Percentiles rank a stretch among this genome's conserved stretches.
Conservation (phyloP, 2,113 vertebrate species). For the Chloropsis hardwickii region DNA sequence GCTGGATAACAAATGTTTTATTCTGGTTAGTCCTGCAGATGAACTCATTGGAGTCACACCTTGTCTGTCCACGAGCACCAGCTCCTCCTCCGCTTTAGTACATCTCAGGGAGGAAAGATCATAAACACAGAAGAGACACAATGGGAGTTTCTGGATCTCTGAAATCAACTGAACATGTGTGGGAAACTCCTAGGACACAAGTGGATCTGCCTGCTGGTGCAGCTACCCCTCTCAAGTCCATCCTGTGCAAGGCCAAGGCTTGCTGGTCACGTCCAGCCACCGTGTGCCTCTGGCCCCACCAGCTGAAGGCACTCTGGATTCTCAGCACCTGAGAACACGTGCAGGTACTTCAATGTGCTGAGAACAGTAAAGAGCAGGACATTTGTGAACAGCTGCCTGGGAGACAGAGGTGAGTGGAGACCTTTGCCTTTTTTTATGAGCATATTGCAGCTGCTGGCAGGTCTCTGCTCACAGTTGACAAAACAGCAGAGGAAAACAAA, state of each 20-base stretch:
- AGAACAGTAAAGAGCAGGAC: not conserved
- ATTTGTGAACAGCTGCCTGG: not conserved
- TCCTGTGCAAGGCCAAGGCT: not conserved
- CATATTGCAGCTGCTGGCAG: constrained; percentile 21
- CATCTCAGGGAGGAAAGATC: not conserved
- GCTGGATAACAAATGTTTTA: not conserved
- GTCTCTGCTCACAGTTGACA: constrained; percentile 21
- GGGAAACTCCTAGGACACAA: not conserved
- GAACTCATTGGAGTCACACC: not conserved
- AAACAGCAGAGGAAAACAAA: constrained; percentile 32
- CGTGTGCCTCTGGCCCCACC: rapidly evolving
- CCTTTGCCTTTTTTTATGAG: not conserved
- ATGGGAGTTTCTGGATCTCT: not conserved
- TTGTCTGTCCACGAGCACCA: not conserved
- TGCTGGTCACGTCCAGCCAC: not conserved
- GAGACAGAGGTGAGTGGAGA: constrained; percentile 31
- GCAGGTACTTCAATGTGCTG: not conserved
- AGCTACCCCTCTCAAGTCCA: not conserved
- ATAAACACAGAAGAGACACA: not conserved
- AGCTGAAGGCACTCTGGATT: not conserved
- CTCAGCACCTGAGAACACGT: not conserved
- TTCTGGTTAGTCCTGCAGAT: not conserved
- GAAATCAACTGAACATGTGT: not conserved
- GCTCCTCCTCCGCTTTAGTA: not conserved
- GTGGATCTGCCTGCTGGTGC: not conserved